A percentile compares a stretch with the other conserved stretches of the same genome.
Evolutionary conservation across 2,888 invertebrate species (phyloP).

Genomic region (Rhingia campestris): DNA sequence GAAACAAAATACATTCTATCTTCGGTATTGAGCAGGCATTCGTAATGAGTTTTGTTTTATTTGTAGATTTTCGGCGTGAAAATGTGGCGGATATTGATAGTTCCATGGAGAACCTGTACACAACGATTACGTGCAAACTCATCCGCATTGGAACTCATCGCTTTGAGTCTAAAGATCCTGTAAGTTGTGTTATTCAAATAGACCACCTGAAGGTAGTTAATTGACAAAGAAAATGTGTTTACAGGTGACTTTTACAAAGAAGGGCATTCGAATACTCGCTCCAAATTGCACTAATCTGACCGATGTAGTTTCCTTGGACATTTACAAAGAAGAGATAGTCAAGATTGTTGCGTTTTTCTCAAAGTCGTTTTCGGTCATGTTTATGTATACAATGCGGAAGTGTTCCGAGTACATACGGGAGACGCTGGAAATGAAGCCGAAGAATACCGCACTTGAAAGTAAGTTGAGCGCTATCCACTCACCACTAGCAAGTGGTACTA

Average conservation of each 20-base stretch:
- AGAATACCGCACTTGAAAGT: conserved; percentile 64
- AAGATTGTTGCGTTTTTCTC: conserved; percentile 91
- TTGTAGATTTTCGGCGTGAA: conserved; percentile 85
- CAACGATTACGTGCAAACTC: conserved; percentile 88
- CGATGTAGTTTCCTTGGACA: conserved; percentile 86
- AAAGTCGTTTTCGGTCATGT: conserved; percentile 89
- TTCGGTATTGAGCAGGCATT: no score
- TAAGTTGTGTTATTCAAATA: conserved; percentile 80
- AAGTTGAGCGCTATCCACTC: not conserved
- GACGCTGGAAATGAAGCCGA: conserved; percentile 86
- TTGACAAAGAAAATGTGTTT: conserved; percentile 74
- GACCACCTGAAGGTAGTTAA: not conserved
- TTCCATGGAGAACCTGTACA: conserved; percentile 82
- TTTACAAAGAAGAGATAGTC: conserved; percentile 88
- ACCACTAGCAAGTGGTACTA: conserved; percentile 21
- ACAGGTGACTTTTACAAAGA: conserved; percentile 85
- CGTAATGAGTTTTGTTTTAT: not conserved
- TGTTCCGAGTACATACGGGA: conserved; percentile 88
- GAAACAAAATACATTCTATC: not conserved
- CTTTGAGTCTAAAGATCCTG: conserved; percentile 89
- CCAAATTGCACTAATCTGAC: conserved; percentile 84
- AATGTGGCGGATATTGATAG: conserved; percentile 82
- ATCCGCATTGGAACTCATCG: conserved; percentile 93
- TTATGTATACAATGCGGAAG: conserved; percentile 89
- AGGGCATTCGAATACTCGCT: conserved; percentile 86